A percentile compares a stretch with the other conserved stretches of the same genome.
Conservation (phyloP, 2,888 invertebrate genomes). For the Poecilus cupreus region DNA sequence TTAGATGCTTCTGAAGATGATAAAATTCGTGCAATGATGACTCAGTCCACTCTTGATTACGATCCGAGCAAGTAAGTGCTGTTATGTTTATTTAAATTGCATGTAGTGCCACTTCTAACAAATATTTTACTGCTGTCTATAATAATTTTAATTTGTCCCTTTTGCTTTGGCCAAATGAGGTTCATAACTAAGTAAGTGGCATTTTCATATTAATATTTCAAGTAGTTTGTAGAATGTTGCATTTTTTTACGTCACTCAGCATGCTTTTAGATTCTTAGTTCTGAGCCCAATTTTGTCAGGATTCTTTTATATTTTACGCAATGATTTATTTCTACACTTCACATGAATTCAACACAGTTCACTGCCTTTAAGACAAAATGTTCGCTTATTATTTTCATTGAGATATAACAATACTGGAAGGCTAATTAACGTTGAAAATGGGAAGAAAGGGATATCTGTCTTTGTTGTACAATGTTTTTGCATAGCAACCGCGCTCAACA, state of each 20-base stretch:
- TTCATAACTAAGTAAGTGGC: constrained; percentile 66
- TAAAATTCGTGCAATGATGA: constrained; percentile 98
- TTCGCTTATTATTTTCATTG: too few relatives aligned
- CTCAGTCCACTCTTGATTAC: constrained; percentile 97
- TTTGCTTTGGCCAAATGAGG: constrained; percentile 64
- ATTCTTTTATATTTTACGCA: neutral
- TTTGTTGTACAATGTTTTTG: too few relatives aligned
- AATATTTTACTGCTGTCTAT: constrained; percentile 34
- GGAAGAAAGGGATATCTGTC: too few relatives aligned
- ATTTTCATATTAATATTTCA: constrained; percentile 36
- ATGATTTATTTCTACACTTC: neutral
- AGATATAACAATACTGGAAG: too few relatives aligned
- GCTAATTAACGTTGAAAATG: too few relatives aligned
- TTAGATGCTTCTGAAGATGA: constrained; percentile 97
- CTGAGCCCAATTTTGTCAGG: constrained; percentile 58
- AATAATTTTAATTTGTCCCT: constrained; percentile 54
- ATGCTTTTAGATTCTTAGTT: constrained; percentile 52
- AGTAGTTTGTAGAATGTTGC: constrained; percentile 33
- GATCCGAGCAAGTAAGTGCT: constrained; percentile 95
- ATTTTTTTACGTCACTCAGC: constrained; percentile 37
- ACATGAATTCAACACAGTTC: neutral
- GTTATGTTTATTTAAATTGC: constrained; percentile 47
- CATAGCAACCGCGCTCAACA: too few relatives aligned
- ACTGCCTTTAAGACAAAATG: too few relatives aligned
- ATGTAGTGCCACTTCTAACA: constrained; percentile 50